Evolutionary conservation across 37 sponge, comb jelly and placozoan genomes (phyloP).

Genomic region (Diacarnus erythraeanus): DNA sequence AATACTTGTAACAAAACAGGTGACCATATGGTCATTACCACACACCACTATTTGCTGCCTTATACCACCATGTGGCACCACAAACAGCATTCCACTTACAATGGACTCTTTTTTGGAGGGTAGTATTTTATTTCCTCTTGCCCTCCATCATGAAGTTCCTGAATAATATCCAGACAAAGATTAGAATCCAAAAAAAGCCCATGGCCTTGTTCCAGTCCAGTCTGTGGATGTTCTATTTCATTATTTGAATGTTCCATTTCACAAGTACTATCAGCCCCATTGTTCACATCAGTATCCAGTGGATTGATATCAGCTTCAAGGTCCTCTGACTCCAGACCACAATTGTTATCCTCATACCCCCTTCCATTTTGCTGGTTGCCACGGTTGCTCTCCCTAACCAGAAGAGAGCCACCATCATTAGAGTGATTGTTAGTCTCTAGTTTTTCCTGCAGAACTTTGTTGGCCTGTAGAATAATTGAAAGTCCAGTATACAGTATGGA

Average conservation of each 20-base stretch:
- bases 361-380: neutral
- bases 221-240: neutral
- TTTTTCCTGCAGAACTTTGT: conserved; percentile 21
- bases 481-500: too few species aligned
- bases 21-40: too few species aligned
- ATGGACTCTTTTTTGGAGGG: conserved; percentile 29
- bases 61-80: too few species aligned
- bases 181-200: neutral
- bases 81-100: conserved; percentile 9
- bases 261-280: neutral
- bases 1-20: too few species aligned
- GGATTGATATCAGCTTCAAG: neutral
- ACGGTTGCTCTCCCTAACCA: neutral
- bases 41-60: too few species aligned
- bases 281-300: neutral
- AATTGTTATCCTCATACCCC: neutral
- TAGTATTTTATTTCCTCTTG: conserved; percentile 13
- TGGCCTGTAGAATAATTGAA: conserved; percentile 2
- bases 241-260: neutral
- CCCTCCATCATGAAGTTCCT: neutral
- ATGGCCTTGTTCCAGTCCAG: neutral
- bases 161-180: neutral
- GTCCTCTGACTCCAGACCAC: neutral
- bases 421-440: neutral
- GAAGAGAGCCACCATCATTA: neutral